Base-by-base conservation (phyloP, 2,888 invertebrate species). In the Ormyrus rosae region DNA sequence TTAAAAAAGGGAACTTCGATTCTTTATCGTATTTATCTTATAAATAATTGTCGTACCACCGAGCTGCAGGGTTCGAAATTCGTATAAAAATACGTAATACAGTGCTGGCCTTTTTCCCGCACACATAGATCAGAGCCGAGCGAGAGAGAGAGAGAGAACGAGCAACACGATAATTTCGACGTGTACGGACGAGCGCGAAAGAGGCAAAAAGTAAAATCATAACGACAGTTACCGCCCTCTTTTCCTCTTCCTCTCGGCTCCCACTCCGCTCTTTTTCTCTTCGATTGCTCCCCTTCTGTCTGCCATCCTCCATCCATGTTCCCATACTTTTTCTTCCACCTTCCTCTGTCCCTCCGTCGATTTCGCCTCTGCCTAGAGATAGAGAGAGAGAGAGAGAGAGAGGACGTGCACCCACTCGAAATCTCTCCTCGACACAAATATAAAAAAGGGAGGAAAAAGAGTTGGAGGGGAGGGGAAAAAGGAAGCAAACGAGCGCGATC, bases 341-440 rank as follows among this genome's bases (percentile, higher is more conserved):
- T n/a, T 34, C 45, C 58, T 48, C 6, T 60, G 19, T 60, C 53
- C 60, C 46, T 56, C 50, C 74, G 74, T 74, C 70, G 64, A 79
- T 79, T 79, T 70, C 69, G 73, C 61, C 73, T 69, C 55, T 78
- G 19, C 10, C 64, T 64, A 34, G 34, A 34, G 34, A 34, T 34
- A 34, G 34, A 34, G 34, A 34, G 34, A 34, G 34, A 34, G 34
- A 34, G 34, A 34, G 34, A 58, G 56, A 56, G 58, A 19, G 67
- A 6, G 51, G 34, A 51, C 67, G 64, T 75, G 64, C 74, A 80
- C 70, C 70, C 74, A 75, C 80, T 80, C 70, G 70, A 80, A 80
- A 80, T 80, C 80, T 80, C 75, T 80, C 70, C 68, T 79, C 79
- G 70, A 80, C 75, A 70, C 70, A 75, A 80, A 70, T 80, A 74